Base-by-base conservation (phyloP, 2,113 vertebrate species). In the Acanthisitta chloris region DNA sequence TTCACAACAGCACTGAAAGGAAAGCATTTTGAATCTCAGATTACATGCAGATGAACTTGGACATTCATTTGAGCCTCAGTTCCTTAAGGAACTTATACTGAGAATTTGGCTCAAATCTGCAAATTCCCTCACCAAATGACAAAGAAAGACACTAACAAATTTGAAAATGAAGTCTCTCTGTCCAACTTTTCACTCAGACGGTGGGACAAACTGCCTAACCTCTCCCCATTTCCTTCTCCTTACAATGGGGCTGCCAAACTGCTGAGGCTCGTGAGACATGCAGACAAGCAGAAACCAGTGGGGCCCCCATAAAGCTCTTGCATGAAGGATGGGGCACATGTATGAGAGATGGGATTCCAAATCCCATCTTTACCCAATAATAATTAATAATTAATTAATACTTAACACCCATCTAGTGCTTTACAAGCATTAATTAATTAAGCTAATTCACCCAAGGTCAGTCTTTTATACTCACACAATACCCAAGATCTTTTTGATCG, bases 341-440 rank as follows among this genome's bases (percentile, higher is more conserved):
- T 91, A 95, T 80, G 77, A 97, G 89, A 48, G 21, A 88, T 86
- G 88, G 87, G 89, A 94, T 91, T 96, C 92, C 81, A 95, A 95
- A 94, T 95, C 94, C 84, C 89, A 93, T 96, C 94, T 92, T 96
- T 97, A 95, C 85, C 89, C 79, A 94, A 92, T 96, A 96, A 95
- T 94, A 95, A 95, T 97, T 97, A 96, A 96, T 95, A 96, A 96
- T 96, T 95, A 96, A 96, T 91, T 94, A 92, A 96, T 94, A 90
- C 89, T 96, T 96, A 96, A 96, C 87, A 94, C 74, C 71, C 91
- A 88, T 94, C 86, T 92, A 96, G 92, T 92, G 92, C 94, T 96
- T 97, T 97, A 96, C 79, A 96, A 95, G 96, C 92, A 97, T 97
- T 96, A 97, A 94, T 94, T 97, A 97, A 97, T 97, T 97, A 96